These are phyloP conservation scores for Lasioglossum lativentre DNA, from an alignment of 2,888 invertebrate genomes.

Conservation along the genomic window DNA sequence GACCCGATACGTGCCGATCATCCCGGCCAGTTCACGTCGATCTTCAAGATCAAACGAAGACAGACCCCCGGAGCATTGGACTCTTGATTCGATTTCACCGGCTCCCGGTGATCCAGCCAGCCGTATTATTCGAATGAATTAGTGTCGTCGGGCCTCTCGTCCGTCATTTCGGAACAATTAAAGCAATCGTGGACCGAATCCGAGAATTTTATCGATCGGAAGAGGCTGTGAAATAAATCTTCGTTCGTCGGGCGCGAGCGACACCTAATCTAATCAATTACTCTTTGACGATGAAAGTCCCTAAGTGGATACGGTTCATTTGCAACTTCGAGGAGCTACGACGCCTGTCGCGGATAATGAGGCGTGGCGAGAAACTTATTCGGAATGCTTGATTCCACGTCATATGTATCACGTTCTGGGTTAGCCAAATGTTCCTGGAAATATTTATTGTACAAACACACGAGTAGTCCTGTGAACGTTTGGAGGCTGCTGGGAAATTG, in stretches of 20 bases:
- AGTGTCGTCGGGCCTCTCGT: not conserved
- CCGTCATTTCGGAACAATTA: not conserved
- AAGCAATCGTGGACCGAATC: constrained; percentile 26
- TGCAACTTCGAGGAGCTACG: not conserved
- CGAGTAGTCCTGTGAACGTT: too few species aligned
- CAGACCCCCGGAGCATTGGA: not conserved
- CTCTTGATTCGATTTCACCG: not conserved
- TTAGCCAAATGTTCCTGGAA: too few species aligned
- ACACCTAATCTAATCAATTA: constrained; percentile 14
- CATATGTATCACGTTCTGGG: not conserved
- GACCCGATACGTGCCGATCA: constrained; percentile 39
- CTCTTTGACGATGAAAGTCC: not conserved
- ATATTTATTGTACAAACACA: too few species aligned
- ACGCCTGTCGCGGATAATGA: not conserved
- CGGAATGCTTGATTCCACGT: not conserved
- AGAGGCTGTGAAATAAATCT: constrained; percentile 24
- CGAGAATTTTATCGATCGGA: not conserved
- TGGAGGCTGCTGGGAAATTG: too few species aligned
- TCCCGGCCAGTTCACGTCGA: constrained; percentile 42
- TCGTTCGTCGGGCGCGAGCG: not conserved
- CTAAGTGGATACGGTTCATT: constrained; percentile 25
- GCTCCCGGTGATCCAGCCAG: not conserved
- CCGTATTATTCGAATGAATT: constrained; percentile 30
- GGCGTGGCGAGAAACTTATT: not conserved
- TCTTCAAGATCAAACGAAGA: constrained; percentile 34